A percentile compares a stretch with the other conserved stretches of the same genome.
Conservation (phyloP, 2,888 invertebrate genomes). For the Nemotelus pantherinus region DNA sequence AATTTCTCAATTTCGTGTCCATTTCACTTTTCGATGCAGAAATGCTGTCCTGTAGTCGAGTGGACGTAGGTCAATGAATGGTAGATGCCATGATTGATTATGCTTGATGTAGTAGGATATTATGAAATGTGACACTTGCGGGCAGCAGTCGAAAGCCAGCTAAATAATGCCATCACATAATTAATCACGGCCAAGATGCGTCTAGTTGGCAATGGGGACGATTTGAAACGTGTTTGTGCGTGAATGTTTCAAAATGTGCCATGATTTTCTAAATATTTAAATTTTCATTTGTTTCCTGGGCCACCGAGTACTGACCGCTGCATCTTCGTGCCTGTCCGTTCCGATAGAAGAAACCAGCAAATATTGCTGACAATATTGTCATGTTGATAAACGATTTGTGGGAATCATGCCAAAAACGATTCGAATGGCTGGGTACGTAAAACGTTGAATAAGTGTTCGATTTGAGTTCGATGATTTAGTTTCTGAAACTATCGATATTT, state of each 20-base stretch:
- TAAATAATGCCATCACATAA: neutral
- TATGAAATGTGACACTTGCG: conserved; percentile 15
- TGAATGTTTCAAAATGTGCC: conserved; percentile 23
- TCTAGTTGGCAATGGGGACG: neutral
- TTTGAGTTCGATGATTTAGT: neutral
- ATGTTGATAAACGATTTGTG: conserved; percentile 33
- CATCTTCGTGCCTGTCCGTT: neutral
- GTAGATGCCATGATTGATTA: conserved; percentile 12
- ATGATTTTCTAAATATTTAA: conserved; percentile 22
- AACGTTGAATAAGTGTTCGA: neutral
- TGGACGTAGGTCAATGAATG: conserved; percentile 15
- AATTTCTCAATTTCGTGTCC: too few relatives aligned
- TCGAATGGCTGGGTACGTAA: neutral
- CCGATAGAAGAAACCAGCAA: neutral
- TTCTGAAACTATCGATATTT: neutral
- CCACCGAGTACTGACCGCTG: neutral
- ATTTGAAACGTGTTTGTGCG: neutral
- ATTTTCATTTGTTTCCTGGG: neutral
- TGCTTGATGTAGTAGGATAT: neutral
- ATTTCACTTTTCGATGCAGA: too few relatives aligned
- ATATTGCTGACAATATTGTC: conserved; percentile 29
- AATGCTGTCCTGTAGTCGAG: too few relatives aligned
- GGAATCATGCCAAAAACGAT: conserved; percentile 22
- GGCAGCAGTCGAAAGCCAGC: neutral
- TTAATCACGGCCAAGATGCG: conserved; percentile 18